Conservation (phyloP, 2,888 invertebrate species). For the Tholera decimalis region DNA sequence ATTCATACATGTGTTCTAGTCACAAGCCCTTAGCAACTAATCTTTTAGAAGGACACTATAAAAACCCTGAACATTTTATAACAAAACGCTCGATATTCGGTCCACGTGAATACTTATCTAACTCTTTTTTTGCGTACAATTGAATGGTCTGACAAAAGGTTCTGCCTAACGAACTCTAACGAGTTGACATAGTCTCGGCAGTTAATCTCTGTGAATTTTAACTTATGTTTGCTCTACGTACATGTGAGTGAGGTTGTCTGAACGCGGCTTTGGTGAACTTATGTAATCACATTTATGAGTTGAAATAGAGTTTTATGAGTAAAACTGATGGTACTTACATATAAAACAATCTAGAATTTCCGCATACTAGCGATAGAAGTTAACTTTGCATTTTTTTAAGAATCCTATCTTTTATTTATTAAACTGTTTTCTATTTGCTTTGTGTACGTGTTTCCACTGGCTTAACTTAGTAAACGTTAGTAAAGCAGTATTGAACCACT, state of each 20-base stretch:
- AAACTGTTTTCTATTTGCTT: not conserved
- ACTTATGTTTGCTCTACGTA: conserved; percentile 16
- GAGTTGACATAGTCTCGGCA: conserved; percentile 43
- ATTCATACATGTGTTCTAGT: not conserved
- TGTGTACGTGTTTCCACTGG: not conserved
- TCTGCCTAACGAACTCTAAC: conserved; percentile 56
- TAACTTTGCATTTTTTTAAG: too few species aligned
- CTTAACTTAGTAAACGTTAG: not conserved
- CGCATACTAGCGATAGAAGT: too few species aligned
- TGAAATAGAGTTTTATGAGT: too few species aligned
- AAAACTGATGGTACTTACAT: too few species aligned
- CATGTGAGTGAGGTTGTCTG: not conserved
- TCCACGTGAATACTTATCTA: conserved; percentile 33
- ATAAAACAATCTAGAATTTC: too few species aligned
- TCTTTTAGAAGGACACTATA: conserved; percentile 4
- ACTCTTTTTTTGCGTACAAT: conserved; percentile 43
- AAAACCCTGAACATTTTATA: conserved; percentile 11
- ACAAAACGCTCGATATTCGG: conserved; percentile 5
- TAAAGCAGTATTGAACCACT: too few species aligned
- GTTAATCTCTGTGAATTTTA: conserved; percentile 43
- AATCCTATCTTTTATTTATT: too few species aligned
- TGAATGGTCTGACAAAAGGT: conserved; percentile 51
- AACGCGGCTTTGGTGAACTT: conserved; percentile 13
- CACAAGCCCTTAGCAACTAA: not conserved
- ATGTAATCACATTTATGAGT: not conserved